Percentiles rank a stretch among this genome's conserved stretches.
Conservation (phyloP, 2,797 vertebrate genomes). For the Syndactyla subalaris region DNA sequence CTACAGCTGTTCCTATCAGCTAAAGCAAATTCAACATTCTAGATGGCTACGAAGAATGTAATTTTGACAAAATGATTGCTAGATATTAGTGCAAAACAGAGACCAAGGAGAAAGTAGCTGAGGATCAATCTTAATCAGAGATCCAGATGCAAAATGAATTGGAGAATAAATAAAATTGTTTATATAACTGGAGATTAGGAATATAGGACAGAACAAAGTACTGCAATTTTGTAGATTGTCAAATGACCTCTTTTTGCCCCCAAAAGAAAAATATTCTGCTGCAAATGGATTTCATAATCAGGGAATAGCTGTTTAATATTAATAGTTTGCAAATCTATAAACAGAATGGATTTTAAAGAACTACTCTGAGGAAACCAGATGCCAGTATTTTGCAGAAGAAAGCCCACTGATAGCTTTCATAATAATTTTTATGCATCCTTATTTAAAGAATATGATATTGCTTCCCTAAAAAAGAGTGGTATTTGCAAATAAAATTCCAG, state of each 20-base stretch:
- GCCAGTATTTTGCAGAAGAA: not conserved
- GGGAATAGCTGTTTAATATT: not conserved
- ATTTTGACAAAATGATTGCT: slow-evolving; percentile 16
- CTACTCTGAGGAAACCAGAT: not conserved
- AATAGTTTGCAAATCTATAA: not conserved
- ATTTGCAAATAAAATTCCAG: not conserved
- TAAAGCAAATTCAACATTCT: not conserved
- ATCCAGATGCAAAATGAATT: slow-evolving; percentile 15
- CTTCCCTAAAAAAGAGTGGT: not conserved
- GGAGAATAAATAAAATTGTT: slow-evolving; percentile 40
- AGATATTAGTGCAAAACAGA: not conserved
- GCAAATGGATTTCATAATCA: slow-evolving; percentile 33
- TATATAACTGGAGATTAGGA: slow-evolving; percentile 47
- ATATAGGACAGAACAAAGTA: slow-evolving; percentile 8
- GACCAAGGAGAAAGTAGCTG: not conserved
- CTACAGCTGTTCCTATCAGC: not conserved
- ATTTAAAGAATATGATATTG: not conserved
- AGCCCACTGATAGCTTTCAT: not conserved
- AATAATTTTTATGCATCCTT: not conserved
- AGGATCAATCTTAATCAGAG: slow-evolving; percentile 27
- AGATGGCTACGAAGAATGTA: not conserved
- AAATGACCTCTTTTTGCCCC: slow-evolving; percentile 19
- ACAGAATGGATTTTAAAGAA: not conserved
- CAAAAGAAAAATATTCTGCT: not conserved
- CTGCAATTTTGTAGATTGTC: slow-evolving; percentile 14